These are phyloP conservation scores for Alligator sinensis DNA, from an alignment of 2,113 vertebrate species.

Conservation along the genomic window DNA sequence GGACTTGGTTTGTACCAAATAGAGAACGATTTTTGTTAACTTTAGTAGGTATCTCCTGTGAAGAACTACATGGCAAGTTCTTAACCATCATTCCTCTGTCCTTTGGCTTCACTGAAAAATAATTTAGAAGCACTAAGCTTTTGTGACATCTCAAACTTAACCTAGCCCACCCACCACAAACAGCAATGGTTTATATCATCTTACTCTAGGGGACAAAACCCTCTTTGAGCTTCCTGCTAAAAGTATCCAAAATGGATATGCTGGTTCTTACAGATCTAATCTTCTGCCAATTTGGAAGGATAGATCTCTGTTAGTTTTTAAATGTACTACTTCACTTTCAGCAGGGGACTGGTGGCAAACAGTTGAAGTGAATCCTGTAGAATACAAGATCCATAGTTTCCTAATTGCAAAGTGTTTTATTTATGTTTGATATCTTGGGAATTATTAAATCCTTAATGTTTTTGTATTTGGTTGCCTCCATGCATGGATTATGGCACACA, in stretches of 20 bases:
- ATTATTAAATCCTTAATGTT: not conserved
- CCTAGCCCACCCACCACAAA: not conserved
- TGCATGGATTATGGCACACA: not conserved
- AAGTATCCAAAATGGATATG: not conserved
- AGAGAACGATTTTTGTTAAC: no score
- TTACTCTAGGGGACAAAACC: not conserved
- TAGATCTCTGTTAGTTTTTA: not conserved
- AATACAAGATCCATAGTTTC: not conserved
- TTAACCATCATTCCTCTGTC: no score
- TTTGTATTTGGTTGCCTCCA: not conserved
- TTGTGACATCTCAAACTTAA: no score
- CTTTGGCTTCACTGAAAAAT: no score
- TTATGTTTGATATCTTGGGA: constrained; percentile 4
- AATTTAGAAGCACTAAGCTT: no score
- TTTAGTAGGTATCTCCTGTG: no score
- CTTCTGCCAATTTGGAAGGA: not conserved
- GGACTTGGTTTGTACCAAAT: no score
- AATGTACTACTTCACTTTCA: not conserved
- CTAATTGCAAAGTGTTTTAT: not conserved
- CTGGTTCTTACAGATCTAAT: not conserved
- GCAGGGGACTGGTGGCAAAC: not conserved
- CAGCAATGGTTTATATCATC: not conserved
- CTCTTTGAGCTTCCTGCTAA: not conserved
- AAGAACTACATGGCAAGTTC: no score
- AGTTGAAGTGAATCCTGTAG: not conserved